Percentiles rank a stretch among this genome's conserved stretches.
Conservation (phyloP, 53 echinoderm and acorn worm genomes). For the Arbacia lixula region DNA sequence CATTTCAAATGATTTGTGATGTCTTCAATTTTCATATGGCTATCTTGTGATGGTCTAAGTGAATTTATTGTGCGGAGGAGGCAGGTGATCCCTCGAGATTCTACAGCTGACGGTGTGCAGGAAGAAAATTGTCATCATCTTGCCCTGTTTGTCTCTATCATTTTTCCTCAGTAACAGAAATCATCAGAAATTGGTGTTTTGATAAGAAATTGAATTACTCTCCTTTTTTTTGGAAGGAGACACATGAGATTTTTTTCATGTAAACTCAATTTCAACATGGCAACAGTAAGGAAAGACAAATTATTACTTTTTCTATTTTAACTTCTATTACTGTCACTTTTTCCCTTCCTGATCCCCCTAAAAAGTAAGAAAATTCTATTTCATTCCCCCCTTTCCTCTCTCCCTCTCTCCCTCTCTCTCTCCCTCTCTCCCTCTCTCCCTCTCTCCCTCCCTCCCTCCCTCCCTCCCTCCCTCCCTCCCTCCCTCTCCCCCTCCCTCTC, state of each 20-base stretch:
- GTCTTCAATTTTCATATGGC: conserved; percentile 41
- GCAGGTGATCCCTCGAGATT: conserved; percentile 36
- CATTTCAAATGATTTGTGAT: conserved; percentile 18
- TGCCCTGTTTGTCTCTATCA: conserved; percentile 33
- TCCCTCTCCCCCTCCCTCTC: not conserved
- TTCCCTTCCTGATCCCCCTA: conserved; percentile 15
- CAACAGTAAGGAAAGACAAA: too few relatives aligned
- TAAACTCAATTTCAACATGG: too few relatives aligned
- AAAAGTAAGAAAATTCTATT: too few relatives aligned
- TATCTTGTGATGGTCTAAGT: too few relatives aligned
- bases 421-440: not conserved
- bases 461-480: not conserved
- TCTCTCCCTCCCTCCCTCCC: not conserved
- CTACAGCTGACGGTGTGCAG: not conserved
- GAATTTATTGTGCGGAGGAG: too few relatives aligned
- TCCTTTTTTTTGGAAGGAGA: too few relatives aligned
- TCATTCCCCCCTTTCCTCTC: not conserved
- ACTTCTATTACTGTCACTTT: too few relatives aligned
- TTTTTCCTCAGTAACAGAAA: conserved; percentile 17
- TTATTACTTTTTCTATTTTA: too few relatives aligned
- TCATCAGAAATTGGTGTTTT: conserved; percentile 36
- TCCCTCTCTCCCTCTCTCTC: not conserved
- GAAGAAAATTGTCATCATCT: conserved; percentile 32
- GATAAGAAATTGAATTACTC: conserved; percentile 16
- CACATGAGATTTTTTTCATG: too few relatives aligned